A percentile compares a stretch with the other conserved stretches of the same genome.
phyloP scores from a whole-genome alignment of 2,113 vertebrate species.

The Dicaeum eximium region DNA sequence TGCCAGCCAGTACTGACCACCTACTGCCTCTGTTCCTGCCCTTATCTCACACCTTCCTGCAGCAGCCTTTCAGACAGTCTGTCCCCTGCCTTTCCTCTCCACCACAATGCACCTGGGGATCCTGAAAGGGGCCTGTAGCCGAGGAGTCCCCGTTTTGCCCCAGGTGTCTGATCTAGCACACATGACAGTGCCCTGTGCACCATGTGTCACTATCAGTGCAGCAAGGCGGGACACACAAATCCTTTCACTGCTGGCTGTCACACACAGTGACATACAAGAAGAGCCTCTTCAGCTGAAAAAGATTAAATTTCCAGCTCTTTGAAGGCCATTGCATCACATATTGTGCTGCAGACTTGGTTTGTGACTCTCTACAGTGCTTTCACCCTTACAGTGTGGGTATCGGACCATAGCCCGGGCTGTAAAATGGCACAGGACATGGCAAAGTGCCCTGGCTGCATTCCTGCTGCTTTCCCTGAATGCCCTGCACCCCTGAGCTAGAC shows the following conservation, averaged over 20 bases:
- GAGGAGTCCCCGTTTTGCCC: rapidly evolving
- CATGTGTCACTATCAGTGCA: rapidly evolving
- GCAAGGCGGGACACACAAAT: background rate
- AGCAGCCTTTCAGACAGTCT: background rate
- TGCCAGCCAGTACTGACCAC: background rate
- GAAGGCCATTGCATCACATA: background rate
- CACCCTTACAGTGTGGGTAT: background rate
- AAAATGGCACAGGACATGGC: background rate
- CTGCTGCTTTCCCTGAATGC: background rate
- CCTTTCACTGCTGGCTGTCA: background rate
- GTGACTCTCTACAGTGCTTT: background rate
- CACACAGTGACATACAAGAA: background rate
- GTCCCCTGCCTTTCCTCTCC: background rate
- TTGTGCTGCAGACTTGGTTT: background rate
- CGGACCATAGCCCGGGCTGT: rapidly evolving
- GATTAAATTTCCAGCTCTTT: background rate
- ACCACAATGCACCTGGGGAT: background rate
- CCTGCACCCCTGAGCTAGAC: background rate
- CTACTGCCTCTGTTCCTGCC: background rate
- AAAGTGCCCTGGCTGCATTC: background rate
- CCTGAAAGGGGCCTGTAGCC: background rate
- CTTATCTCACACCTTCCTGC: background rate
- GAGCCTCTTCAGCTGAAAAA: background rate
- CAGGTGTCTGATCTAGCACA: background rate
- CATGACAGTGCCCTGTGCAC: background rate